Percentiles rank a stretch among this genome's conserved stretches.
Evolutionary conservation across 2,888 invertebrate genomes (phyloP).

Genomic region (Creontiades dilutus): DNA sequence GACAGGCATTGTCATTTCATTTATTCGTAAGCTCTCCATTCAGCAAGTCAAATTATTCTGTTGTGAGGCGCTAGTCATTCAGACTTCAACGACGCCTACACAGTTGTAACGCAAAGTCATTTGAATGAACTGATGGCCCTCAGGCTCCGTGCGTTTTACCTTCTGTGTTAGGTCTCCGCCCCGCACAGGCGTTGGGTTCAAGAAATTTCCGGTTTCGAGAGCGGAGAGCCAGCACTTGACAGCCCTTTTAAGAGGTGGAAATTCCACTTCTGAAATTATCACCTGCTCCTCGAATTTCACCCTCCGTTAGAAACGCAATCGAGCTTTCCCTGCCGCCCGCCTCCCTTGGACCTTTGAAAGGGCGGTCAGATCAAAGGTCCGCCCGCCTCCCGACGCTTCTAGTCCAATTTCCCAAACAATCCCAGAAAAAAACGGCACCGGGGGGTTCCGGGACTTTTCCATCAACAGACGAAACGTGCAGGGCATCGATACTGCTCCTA

Average conservation of each 20-base stretch:
- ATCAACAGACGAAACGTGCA: not conserved
- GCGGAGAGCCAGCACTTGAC: constrained; percentile 3
- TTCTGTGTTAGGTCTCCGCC: too few relatives aligned
- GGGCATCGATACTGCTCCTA: not conserved
- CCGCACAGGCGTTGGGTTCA: not conserved
- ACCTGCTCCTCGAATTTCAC: constrained; percentile 31
- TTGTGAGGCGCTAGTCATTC: too few relatives aligned
- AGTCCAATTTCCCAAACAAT: constrained; percentile 25
- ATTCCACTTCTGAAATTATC: constrained; percentile 8
- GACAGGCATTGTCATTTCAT: too few relatives aligned
- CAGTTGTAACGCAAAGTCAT: too few relatives aligned
- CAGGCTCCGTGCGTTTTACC: too few relatives aligned
- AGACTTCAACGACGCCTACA: too few relatives aligned
- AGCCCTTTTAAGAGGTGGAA: not conserved
- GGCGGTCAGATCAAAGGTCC: constrained; percentile 15
- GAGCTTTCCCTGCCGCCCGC: not conserved
- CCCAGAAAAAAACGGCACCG: not conserved
- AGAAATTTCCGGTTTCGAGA: not conserved
- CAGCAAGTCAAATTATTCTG: too few relatives aligned
- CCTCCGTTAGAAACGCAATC: not conserved
- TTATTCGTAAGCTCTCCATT: too few relatives aligned
- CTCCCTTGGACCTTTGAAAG: not conserved
- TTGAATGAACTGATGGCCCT: too few relatives aligned
- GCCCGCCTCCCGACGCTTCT: not conserved
- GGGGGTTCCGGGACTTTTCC: not conserved